Conservation (phyloP, 2,888 invertebrate species). For the Carabus problematicus region DNA sequence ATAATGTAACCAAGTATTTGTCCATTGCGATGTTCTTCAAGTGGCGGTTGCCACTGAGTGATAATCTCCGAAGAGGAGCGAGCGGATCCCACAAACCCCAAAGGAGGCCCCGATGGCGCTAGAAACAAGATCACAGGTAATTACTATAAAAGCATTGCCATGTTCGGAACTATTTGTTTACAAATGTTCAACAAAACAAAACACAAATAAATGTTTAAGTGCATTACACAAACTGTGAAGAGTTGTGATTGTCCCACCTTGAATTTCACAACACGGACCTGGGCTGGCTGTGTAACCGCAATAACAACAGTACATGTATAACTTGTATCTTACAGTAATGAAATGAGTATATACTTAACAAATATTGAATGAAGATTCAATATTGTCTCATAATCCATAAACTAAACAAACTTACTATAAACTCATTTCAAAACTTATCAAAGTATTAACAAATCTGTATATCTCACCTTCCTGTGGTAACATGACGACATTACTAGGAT, state of each 20-base stretch:
- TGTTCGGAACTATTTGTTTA: no score
- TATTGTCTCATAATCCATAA: background rate
- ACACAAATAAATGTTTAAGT: constrained; percentile 1
- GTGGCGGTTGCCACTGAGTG: constrained; percentile 95
- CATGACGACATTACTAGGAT: constrained; percentile 86
- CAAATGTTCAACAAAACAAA: background rate
- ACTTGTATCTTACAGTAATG: constrained; percentile 17
- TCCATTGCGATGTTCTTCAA: constrained; percentile 94
- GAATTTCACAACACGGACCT: constrained; percentile 23
- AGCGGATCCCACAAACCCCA: constrained; percentile 93
- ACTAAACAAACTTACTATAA: background rate
- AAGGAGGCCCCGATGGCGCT: constrained; percentile 97
- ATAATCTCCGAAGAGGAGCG: constrained; percentile 94
- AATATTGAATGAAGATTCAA: background rate
- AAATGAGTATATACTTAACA: constrained; percentile 25
- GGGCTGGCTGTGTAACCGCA: constrained; percentile 29
- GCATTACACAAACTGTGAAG: constrained; percentile 28
- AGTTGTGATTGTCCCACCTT: constrained; percentile 35
- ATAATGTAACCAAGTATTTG: constrained; percentile 93
- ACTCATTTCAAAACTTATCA: constrained; percentile 39
- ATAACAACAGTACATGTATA: constrained; percentile 12
- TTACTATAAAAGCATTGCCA: background rate
- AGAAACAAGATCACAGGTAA: constrained; percentile 44
- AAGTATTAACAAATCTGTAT: constrained; percentile 16
- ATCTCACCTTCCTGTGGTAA: constrained; percentile 94